Conservation (phyloP, 2,797 vertebrate genomes). For the Neopelma chrysocephalum region DNA sequence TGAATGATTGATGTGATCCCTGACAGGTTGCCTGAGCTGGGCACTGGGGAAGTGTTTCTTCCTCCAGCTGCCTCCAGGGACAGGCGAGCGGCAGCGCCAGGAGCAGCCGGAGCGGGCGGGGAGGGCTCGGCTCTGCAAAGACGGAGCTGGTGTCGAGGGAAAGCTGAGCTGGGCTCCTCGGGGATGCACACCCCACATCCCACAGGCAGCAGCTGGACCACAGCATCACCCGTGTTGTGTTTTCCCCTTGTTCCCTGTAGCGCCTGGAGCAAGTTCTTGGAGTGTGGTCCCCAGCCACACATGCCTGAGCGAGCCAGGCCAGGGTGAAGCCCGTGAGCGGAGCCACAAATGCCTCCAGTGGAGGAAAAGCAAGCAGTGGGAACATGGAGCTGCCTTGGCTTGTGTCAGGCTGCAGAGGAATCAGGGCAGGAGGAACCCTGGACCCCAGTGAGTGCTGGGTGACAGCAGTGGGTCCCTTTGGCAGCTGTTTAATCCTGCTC, state of each 20-base stretch:
- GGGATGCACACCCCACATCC: fast-evolving
- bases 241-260: neutral
- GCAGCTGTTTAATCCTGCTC: neutral
- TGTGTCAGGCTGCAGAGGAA: neutral
- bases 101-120: neutral
- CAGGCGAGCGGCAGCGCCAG: fast-evolving
- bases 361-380: neutral
- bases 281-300: neutral
- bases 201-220: neutral
- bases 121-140: neutral
- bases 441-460: neutral
- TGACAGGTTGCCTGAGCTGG: neutral
- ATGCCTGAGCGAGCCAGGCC: neutral
- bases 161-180: neutral
- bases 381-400: fast-evolving
- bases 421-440: neutral
- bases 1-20: neutral
- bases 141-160: neutral
- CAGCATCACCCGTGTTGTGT: neutral
- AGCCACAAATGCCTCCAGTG: neutral
- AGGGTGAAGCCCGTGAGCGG: fast-evolving
- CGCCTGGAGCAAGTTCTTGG: neutral
- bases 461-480: neutral
- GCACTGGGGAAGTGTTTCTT: neutral
- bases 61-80: neutral